Evolutionary conservation across 2,113 vertebrate genomes (phyloP).

Genomic region (Turnix velox): DNA sequence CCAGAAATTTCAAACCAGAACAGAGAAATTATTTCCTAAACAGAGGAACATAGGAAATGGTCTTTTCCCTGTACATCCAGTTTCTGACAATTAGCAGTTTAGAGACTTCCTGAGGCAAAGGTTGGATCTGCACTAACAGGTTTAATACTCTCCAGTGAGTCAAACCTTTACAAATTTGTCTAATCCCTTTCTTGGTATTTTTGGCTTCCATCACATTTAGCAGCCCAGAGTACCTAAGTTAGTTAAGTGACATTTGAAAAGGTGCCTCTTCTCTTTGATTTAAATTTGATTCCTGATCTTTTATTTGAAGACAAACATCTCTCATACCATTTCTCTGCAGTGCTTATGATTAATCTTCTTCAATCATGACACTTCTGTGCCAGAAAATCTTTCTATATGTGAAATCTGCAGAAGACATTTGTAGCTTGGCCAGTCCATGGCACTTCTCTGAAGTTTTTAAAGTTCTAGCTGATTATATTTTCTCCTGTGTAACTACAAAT

Average conservation of each 20-base stretch:
- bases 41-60: background rate
- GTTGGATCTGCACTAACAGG: background rate
- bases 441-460: background rate
- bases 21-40: background rate
- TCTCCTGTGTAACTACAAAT: background rate
- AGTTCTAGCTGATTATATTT: background rate
- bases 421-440: accelerated
- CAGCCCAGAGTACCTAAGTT: background rate
- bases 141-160: background rate
- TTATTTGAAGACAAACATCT: background rate
- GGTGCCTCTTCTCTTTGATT: background rate
- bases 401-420: background rate
- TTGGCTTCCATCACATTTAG: background rate
- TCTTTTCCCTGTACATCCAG: background rate
- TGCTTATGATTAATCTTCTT: background rate
- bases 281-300: background rate
- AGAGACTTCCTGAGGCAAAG: background rate
- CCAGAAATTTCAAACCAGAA: background rate
- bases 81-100: background rate
- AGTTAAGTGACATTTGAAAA: background rate
- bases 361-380: background rate
- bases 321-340: background rate
- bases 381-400: background rate
- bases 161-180: background rate
- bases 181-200: background rate